Evolutionary conservation across 2,797 vertebrate genomes (phyloP), one percentile per base, ranked within the genome.

Genomic region (Poliocrania exsul): DNA sequence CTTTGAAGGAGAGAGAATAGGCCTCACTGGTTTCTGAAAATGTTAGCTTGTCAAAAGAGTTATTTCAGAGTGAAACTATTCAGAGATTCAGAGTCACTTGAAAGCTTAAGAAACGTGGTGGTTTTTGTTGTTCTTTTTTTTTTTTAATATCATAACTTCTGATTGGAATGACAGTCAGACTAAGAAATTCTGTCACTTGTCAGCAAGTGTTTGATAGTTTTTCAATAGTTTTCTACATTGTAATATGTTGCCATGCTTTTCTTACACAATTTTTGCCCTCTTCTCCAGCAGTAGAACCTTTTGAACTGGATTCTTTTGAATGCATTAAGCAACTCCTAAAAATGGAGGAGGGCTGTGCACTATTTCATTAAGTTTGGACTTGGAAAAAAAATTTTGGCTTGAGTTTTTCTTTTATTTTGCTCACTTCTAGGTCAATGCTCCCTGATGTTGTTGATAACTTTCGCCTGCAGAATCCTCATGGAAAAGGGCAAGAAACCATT

Each of bases 381-480:
- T 81, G 66, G 46, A 91, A 61, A 87, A 93, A 19, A 69, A 54
- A 72, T 81, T 60, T 88, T 60, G 67, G 28, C 33, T 88, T 88
- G 37, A 90, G n/a, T 64, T 88, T 86, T 84, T 61, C 56, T 78
- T 91, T 91, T 74, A 40, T 67, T 69, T 79, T 58, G 4, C 38
- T 71, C 53, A 23, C 70, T 73, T 84, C 58, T 93, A 99, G 99
- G 99, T 99, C 99, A 13, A 99, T 99, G 99, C 97, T 99, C 92
- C 99, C 99, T 37, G 99, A 99, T 65, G 98, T 99, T 91, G 99
- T 99, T 74, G 99, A 99, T 87, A 98, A 99, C 96, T 99, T 99
- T 97, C 98, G 99, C 91, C 95, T 98, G 97, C 97, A 97, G 75
- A 99, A 99, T 96, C 98, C 97, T 60, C 97, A 97, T 40, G 97